Evolutionary conservation across 2,888 invertebrate genomes (phyloP).

Genomic region (Eudasyphora cyanicolor): DNA sequence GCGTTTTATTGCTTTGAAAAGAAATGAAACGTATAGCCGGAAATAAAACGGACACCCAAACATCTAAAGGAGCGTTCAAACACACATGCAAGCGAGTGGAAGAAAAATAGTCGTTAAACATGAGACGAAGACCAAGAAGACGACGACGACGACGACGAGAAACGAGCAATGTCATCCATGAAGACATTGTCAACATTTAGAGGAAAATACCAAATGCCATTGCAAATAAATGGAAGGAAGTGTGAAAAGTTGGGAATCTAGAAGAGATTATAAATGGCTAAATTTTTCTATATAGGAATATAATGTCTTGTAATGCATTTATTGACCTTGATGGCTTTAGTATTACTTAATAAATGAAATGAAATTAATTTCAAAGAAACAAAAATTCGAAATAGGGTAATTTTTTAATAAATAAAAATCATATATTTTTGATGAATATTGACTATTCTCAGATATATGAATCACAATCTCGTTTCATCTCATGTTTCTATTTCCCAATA

Average conservation of each 20-base stretch:
- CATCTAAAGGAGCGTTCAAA: neutral
- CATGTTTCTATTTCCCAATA: too few relatives aligned
- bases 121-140: neutral
- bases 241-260: neutral
- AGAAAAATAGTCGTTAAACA: conserved; percentile 31
- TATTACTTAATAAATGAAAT: too few relatives aligned
- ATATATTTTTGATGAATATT: too few relatives aligned
- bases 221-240: neutral
- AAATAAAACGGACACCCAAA: conserved; percentile 26
- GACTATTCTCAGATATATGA: too few relatives aligned
- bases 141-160: too few relatives aligned
- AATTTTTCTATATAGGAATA: too few relatives aligned
- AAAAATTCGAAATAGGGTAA: too few relatives aligned
- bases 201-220: neutral
- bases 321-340: too few relatives aligned
- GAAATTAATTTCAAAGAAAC: too few relatives aligned
- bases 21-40: conserved; percentile 35
- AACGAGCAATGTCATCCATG: conserved; percentile 34
- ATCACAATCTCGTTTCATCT: too few relatives aligned
- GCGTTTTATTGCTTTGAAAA: conserved; percentile 30
- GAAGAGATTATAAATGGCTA: neutral
- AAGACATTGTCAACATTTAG: conserved; percentile 29
- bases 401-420: too few relatives aligned
- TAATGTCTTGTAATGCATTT: too few relatives aligned
- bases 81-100: conserved; percentile 22